phyloP scores from a whole-genome alignment of 2,888 invertebrate species.

The Ochropacha duplaris region DNA sequence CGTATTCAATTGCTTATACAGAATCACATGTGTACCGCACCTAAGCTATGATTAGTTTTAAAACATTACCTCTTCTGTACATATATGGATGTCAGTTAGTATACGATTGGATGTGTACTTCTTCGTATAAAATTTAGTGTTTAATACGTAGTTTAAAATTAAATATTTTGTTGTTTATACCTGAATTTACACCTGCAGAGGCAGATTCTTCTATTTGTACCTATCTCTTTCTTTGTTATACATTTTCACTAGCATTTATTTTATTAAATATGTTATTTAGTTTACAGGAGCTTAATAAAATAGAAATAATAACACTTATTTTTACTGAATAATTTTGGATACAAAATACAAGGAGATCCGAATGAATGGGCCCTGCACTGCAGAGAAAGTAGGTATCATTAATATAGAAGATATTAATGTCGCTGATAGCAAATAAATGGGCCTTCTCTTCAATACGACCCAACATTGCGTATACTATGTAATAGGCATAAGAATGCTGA shows the following conservation, averaged over 20 bases:
- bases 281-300: not conserved
- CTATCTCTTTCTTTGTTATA: not conserved
- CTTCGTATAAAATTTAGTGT: not conserved
- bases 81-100: not conserved
- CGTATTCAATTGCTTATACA: not conserved
- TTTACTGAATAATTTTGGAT: not conserved
- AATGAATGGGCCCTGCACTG: too few species aligned
- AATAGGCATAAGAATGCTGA: too few species aligned
- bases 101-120: not conserved
- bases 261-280: not conserved
- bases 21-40: not conserved
- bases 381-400: too few species aligned
- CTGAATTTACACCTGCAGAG: not conserved
- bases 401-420: too few species aligned
- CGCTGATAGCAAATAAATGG: too few species aligned
- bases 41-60: not conserved
- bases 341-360: too few species aligned
- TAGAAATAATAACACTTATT: not conserved
- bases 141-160: not conserved
- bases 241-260: not conserved
- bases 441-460: too few species aligned
- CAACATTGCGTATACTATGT: too few species aligned
- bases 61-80: not conserved
- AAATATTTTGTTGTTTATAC: not conserved
- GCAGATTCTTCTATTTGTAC: not conserved